Percentiles rank a stretch among this genome's conserved stretches.
These are phyloP conservation scores for Orthonychiurus folsomi DNA, from an alignment of 2,888 invertebrate genomes.

Conservation along the genomic window DNA sequence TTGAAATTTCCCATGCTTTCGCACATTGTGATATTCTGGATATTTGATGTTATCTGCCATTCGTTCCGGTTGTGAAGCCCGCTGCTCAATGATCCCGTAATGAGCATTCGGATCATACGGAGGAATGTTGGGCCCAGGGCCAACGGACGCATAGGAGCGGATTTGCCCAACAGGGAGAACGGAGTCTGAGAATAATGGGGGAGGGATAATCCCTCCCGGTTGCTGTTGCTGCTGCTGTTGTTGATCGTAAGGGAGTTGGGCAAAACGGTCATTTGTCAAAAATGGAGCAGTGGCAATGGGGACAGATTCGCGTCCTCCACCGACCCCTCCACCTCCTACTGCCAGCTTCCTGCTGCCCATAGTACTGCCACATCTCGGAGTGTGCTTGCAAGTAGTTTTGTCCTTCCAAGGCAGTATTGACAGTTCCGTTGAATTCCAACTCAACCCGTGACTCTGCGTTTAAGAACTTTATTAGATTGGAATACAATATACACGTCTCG, in stretches of 20 bases:
- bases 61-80: neutral
- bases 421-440: slow-evolving; percentile 46
- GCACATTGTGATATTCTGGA: slow-evolving; percentile 32
- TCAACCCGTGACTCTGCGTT: slow-evolving; percentile 43
- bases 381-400: slow-evolving; percentile 46
- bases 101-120: slow-evolving; percentile 5
- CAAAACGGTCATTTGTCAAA: neutral
- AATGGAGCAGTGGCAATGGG: neutral
- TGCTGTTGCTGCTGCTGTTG: slow-evolving; percentile 6
- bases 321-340: neutral
- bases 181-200: slow-evolving; percentile 3
- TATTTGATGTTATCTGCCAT: slow-evolving; percentile 30
- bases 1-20: slow-evolving; percentile 32
- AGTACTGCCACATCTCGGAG: slow-evolving; percentile 43
- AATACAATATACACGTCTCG: no score
- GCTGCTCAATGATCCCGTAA: neutral
- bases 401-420: slow-evolving; percentile 48
- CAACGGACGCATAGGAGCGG: slow-evolving; percentile 5
- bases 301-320: no score
- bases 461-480: neutral
- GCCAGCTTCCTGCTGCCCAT: slow-evolving; percentile 24
- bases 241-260: slow-evolving; percentile 11
- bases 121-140: neutral
- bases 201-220: slow-evolving; percentile 15
- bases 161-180: slow-evolving; percentile 3